Base-by-base conservation (phyloP, 1,140 invertebrate species). In the Drosophila oshimai region DNA sequence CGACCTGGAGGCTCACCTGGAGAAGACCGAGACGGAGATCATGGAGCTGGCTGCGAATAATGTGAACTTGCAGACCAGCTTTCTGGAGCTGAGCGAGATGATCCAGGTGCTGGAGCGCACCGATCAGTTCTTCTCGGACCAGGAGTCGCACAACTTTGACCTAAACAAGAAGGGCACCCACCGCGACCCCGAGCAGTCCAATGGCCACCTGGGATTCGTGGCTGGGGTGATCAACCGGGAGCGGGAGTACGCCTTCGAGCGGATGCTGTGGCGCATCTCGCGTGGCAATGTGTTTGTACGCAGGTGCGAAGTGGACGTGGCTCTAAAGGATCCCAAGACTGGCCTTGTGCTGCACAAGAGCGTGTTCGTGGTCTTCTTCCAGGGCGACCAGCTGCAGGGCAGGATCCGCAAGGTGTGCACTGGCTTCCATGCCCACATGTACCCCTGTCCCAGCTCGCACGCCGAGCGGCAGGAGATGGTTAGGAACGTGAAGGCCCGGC, bases 391-490 rank as follows among this genome's bases (percentile, higher is more conserved):
- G 89, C 91, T 99, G 41, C 99, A 99, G 92, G 94, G 94, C 2
- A 94, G 98, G 50, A 98, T 99, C 4, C 98, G 98, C 91, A 99
- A 99, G 92, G 98, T 99, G 26, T 99, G 98, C 92, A 95, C 97
- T 65, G 98, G 98, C 47, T 99, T 99, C 91, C 96, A 98, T 81
- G 98, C 98, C 12, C 98, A 97, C 5, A 92, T 99, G 60, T 99
- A 99, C 92, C 97, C 97, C 0, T 99, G 98, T 91, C 98, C 98
- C 1, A 98, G 97, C 68, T 96, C 96, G 13, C 95, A 96, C 61
- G 93, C 93, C 24, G 98, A 99, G 86, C 93, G 98, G 36, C 91
- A 96, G 62, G 97, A 99, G 75, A 99, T 99, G 97, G 94, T 97
- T 2, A 96, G 97, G 81, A 97, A 97, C 4, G 97, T 99, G 0